These are phyloP conservation scores for Falcaria lacertinaria DNA, from an alignment of 2,888 invertebrate species.

Conservation along the genomic window DNA sequence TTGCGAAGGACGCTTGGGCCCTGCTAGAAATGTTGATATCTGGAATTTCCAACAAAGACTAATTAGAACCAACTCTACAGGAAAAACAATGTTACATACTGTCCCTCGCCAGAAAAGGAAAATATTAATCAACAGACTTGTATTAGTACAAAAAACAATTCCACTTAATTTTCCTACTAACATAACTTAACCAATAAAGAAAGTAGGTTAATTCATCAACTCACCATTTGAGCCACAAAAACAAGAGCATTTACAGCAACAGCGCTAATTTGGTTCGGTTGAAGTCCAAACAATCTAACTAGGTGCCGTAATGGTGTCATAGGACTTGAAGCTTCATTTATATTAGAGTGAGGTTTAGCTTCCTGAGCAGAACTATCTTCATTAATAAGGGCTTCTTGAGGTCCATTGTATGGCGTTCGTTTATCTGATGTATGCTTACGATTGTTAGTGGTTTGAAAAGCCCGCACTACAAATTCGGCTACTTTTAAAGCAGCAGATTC, in stretches of 20 bases:
- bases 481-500: constrained; percentile 69
- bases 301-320: constrained; percentile 66
- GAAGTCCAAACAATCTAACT: constrained; percentile 86
- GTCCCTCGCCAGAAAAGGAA: no score
- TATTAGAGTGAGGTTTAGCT: constrained; percentile 35
- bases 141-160: no score
- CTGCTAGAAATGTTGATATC: constrained; percentile 80
- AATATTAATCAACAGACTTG: no score
- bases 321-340: constrained; percentile 77
- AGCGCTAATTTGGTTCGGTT: constrained; percentile 87
- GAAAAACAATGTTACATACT: no score
- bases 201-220: constrained; percentile 21
- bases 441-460: constrained; percentile 53
- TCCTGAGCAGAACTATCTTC: constrained; percentile 35
- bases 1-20: constrained; percentile 46
- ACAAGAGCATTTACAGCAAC: constrained; percentile 90
- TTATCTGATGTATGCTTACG: constrained; percentile 19
- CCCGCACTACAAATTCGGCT: constrained; percentile 68
- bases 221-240: constrained; percentile 91
- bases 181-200: no score
- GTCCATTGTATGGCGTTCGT: constrained; percentile 27
- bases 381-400: constrained; percentile 23
- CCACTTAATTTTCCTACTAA: no score
- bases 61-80: background rate
- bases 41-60: constrained; percentile 44